Evolutionary conservation across 1,140 invertebrate genomes (phyloP).

Genomic region (Drosophila novamexicana): DNA sequence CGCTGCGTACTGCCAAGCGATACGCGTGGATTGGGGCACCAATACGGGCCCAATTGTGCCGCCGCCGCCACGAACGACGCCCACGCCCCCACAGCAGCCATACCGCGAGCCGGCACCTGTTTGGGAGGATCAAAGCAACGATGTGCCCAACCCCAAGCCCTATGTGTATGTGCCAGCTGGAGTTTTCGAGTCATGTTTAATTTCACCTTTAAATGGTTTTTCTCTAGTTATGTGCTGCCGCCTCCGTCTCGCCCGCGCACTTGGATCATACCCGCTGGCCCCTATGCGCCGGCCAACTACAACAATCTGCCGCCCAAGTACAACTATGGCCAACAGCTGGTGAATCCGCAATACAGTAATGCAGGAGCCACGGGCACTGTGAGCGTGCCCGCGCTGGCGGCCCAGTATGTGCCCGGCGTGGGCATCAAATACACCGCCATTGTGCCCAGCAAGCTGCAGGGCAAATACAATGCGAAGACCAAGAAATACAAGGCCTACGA

Average conservation of each 20-base stretch:
- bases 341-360: slow-evolving; percentile 35
- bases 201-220: not conserved
- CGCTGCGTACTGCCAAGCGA: slow-evolving; percentile 58
- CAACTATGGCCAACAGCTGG: slow-evolving; percentile 47
- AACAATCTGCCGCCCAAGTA: slow-evolving; percentile 65
- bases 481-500: slow-evolving; percentile 84
- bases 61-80: slow-evolving; percentile 85
- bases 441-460: slow-evolving; percentile 73
- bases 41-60: slow-evolving; percentile 86
- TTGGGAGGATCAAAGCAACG: slow-evolving; percentile 86
- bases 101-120: slow-evolving; percentile 86
- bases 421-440: slow-evolving; percentile 80
- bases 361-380: slow-evolving; percentile 28
- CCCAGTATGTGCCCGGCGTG: slow-evolving; percentile 79
- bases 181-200: not conserved
- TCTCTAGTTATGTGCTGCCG: slow-evolving; percentile 75
- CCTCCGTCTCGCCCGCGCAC: slow-evolving; percentile 79
- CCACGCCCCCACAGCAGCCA: slow-evolving; percentile 84
- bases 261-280: slow-evolving; percentile 65
- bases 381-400: slow-evolving; percentile 57
- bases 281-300: slow-evolving; percentile 63
- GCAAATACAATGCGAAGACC: slow-evolving; percentile 83
- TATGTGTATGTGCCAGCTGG: slow-evolving; percentile 85
- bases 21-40: slow-evolving; percentile 85
- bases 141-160: slow-evolving; percentile 86